A percentile compares a stretch with the other conserved stretches of the same genome.
Evolutionary conservation across 2,113 vertebrate genomes (phyloP).

Genomic region (Calidris pugnax): DNA sequence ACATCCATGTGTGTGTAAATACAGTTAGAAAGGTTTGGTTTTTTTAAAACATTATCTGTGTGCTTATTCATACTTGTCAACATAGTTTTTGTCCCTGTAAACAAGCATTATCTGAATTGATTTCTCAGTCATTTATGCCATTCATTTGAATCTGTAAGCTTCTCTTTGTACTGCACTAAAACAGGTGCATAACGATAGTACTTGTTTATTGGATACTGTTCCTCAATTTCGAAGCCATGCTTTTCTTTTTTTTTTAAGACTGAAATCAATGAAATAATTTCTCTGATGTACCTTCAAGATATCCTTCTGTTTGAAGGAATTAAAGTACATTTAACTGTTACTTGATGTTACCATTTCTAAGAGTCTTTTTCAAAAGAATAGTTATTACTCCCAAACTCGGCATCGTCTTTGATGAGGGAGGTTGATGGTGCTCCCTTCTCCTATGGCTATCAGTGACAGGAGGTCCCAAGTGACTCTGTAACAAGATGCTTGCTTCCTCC

Average conservation of each 20-base stretch:
- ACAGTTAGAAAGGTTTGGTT: neutral
- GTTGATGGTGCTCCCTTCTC: neutral
- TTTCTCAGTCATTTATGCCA: constrained; percentile 33
- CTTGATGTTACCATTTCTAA: constrained; percentile 39
- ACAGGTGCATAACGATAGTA: neutral
- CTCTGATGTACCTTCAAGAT: constrained; percentile 53
- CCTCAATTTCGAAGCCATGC: constrained; percentile 44
- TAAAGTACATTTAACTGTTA: constrained; percentile 59
- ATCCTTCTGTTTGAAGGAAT: constrained; percentile 64
- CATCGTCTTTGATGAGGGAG: rapidly evolving
- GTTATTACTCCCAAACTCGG: neutral
- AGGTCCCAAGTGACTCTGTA: neutral
- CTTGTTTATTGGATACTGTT: constrained; percentile 43
- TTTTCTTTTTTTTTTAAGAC: neutral
- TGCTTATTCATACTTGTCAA: constrained; percentile 28
- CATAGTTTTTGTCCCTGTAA: constrained; percentile 49
- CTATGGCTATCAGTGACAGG: neutral
- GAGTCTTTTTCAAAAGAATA: constrained; percentile 44
- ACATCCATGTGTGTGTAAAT: constrained; percentile 15
- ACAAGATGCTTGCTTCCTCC: neutral
- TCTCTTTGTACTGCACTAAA: constrained; percentile 28
- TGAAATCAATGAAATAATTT: constrained; percentile 43
- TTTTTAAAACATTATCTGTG: constrained; percentile 1
- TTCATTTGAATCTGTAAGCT: constrained; percentile 28
- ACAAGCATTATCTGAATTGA: constrained; percentile 8